These are phyloP conservation scores for Drosophila tripunctata DNA, from an alignment of 2,888 invertebrate genomes.

Conservation along the genomic window DNA sequence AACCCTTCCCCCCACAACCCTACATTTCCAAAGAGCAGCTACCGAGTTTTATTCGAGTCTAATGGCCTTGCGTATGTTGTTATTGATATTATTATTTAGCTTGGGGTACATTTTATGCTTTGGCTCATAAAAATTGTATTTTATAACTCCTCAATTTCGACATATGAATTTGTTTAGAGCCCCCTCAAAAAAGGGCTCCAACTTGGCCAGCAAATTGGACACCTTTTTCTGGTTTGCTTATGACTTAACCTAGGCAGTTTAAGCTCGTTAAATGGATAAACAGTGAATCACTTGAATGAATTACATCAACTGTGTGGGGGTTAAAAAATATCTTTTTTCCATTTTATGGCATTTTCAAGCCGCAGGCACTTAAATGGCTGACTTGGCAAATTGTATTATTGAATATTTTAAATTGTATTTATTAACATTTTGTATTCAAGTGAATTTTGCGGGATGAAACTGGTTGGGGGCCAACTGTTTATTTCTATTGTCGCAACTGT, in stretches of 20 bases:
- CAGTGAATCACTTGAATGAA: constrained; percentile 12
- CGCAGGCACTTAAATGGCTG: constrained; percentile 1
- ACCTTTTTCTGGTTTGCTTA: constrained; percentile 16
- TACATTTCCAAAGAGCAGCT: too few relatives aligned
- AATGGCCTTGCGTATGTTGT: constrained; percentile 52
- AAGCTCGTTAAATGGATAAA: constrained; percentile 20
- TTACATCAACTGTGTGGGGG: background rate
- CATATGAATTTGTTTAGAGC: constrained; percentile 52
- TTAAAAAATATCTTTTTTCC: background rate
- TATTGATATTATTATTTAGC: constrained; percentile 69
- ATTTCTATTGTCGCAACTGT: background rate
- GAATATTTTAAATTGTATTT: background rate
- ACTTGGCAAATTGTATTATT: constrained; percentile 12
- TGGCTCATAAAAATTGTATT: constrained; percentile 67
- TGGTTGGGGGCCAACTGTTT: background rate
- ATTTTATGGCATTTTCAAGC: background rate
- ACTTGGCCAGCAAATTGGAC: constrained; percentile 38
- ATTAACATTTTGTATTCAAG: background rate
- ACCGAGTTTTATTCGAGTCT: constrained; percentile 49
- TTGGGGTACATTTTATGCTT: constrained; percentile 37
- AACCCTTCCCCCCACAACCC: background rate
- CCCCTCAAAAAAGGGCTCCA: background rate
- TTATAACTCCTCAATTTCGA: constrained; percentile 61
- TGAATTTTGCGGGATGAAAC: background rate
- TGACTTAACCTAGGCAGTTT: constrained; percentile 21